A percentile compares a stretch with the other conserved stretches of the same genome.
phyloP scores from a whole-genome alignment of 2,797 vertebrate species.

The Morelia viridis region DNA sequence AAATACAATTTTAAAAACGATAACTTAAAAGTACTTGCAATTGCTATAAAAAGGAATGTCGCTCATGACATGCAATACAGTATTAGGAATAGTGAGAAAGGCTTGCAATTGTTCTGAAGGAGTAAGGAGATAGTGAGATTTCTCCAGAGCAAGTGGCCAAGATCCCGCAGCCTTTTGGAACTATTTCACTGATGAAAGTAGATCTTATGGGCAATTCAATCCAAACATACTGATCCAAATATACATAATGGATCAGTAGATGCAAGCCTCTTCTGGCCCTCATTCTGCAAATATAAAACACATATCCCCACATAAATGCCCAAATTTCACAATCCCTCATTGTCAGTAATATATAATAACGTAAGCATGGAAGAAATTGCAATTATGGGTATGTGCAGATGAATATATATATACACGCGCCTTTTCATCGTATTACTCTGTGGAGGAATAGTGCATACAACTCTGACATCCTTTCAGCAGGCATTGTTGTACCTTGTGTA shows the following conservation, averaged over 20 bases:
- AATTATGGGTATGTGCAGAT: not conserved
- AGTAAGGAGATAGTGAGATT: slow-evolving; percentile 30
- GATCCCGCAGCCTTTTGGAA: not conserved
- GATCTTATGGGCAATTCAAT: not conserved
- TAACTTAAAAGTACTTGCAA: slow-evolving; percentile 24
- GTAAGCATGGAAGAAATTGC: not conserved
- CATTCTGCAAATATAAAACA: not conserved
- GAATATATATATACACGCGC: not conserved
- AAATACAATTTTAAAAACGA: slow-evolving; percentile 27
- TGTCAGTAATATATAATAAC: not conserved
- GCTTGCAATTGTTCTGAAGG: slow-evolving; percentile 9
- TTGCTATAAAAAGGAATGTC: slow-evolving; percentile 42
- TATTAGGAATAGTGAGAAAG: slow-evolving; percentile 52
- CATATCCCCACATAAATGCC: not conserved
- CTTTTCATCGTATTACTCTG: not conserved
- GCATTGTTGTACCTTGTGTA: not conserved
- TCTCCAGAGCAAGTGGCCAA: slow-evolving; percentile 24
- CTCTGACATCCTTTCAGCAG: not conserved
- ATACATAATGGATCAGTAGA: not conserved
- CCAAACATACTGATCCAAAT: too few species aligned
- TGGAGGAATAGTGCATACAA: not conserved
- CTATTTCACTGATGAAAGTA: not conserved
- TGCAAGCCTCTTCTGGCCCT: not conserved
- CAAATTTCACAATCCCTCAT: slow-evolving; percentile 23
- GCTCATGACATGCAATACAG: slow-evolving; percentile 47